Evolutionary conservation across 2,888 invertebrate genomes (phyloP).

Genomic region (Brenthis ino): DNA sequence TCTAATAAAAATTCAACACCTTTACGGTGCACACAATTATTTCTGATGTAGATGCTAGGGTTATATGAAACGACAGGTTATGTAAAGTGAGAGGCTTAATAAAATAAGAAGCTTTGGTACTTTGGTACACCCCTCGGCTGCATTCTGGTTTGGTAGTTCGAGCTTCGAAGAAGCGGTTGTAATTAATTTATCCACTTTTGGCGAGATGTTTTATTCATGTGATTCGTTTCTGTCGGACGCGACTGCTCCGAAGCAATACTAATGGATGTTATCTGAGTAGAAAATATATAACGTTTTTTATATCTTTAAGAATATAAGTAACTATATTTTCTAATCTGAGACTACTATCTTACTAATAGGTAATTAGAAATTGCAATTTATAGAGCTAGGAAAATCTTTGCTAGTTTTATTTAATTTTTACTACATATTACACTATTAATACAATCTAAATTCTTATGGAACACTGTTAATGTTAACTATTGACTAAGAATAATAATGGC

Average conservation of each 20-base stretch:
- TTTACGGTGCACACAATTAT: background rate
- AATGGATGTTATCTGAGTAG: slow-evolving; percentile 1
- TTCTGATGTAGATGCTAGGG: no score
- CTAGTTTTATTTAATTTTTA: no score
- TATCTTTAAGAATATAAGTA: slow-evolving; percentile 5
- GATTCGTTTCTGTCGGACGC: slow-evolving; percentile 27
- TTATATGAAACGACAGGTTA: no score
- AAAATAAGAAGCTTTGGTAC: background rate
- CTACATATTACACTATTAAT: no score
- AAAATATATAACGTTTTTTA: slow-evolving; percentile 9
- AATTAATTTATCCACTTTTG: slow-evolving; percentile 69
- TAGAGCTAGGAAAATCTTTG: slow-evolving; percentile 1
- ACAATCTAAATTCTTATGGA: no score
- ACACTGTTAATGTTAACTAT: no score
- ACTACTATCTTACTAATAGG: slow-evolving; percentile 11
- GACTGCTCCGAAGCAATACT: slow-evolving; percentile 6
- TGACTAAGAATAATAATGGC: no score
- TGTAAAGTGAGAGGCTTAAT: background rate
- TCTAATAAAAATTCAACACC: background rate
- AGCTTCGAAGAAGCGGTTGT: slow-evolving; percentile 59
- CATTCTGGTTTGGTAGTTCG: slow-evolving; percentile 50
- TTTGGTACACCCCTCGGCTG: slow-evolving; percentile 19
- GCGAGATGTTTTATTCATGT: slow-evolving; percentile 60
- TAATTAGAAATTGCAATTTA: slow-evolving; percentile 13
- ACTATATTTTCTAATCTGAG: slow-evolving; percentile 12